Evolutionary conservation across 2,797 vertebrate genomes (phyloP).

Genomic region (Artibeus lituratus): DNA sequence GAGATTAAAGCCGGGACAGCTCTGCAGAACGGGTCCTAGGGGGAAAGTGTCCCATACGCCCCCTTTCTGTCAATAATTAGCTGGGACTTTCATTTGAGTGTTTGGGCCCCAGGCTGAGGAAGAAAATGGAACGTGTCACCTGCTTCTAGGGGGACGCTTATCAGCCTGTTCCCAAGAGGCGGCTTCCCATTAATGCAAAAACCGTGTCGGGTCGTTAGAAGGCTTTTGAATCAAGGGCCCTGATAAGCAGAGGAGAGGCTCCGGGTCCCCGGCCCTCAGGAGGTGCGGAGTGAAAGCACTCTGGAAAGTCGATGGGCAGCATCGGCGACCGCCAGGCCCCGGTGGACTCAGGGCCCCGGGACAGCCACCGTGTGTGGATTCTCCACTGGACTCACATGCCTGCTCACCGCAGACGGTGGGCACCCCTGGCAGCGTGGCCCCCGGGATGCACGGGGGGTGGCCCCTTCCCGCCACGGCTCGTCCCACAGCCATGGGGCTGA

Average conservation of each 20-base stretch:
- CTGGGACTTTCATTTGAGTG: neutral
- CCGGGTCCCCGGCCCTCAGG: neutral
- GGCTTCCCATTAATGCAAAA: neutral
- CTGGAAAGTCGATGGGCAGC: fast-evolving
- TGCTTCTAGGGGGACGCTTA: neutral
- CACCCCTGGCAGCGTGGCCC: fast-evolving
- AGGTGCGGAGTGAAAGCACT: neutral
- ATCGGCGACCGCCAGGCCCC: fast-evolving
- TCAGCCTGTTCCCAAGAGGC: neutral
- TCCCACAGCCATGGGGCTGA: fast-evolving
- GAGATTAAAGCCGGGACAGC: neutral
- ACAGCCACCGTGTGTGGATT: fast-evolving
- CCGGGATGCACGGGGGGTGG: fast-evolving
- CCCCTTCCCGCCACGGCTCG: fast-evolving
- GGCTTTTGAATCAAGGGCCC: neutral
- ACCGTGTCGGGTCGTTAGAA: neutral
- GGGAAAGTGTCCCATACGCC: neutral
- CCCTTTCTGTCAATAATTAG: neutral
- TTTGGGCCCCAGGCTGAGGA: neutral
- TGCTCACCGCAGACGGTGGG: fast-evolving
- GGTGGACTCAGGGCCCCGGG: fast-evolving
- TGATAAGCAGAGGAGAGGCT: neutral
- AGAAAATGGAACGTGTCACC: neutral
- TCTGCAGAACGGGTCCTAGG: neutral
- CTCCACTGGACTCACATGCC: fast-evolving